A percentile compares a stretch with the other conserved stretches of the same genome.
phyloP scores from a whole-genome alignment of 1,140 invertebrate genomes.

The Lordiphosa collinella region DNA sequence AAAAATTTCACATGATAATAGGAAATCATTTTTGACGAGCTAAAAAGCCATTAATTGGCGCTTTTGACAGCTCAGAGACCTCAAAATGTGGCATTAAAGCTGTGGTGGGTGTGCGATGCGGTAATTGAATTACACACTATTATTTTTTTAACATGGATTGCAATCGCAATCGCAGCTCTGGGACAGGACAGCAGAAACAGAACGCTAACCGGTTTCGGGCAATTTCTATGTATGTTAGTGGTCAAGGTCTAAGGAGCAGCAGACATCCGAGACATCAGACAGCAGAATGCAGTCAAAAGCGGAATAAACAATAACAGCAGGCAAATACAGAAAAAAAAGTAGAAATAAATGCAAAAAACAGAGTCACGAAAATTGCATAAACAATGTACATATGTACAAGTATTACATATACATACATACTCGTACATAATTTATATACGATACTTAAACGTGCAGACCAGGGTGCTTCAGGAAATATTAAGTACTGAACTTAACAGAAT shows the following conservation, averaged over 20 bases:
- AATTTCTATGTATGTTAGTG: conserved; percentile 78
- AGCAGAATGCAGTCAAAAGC: conserved; percentile 45
- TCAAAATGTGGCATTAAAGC: conserved; percentile 30
- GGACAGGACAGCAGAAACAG: conserved; percentile 13
- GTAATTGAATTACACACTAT: conserved; percentile 44
- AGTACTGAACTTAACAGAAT: no score
- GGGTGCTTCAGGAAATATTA: no score
- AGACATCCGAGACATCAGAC: conserved; percentile 32
- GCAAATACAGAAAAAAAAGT: conserved; percentile 24
- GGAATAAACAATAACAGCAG: conserved; percentile 61
- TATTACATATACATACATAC: conserved; percentile 18
- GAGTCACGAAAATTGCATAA: conserved; percentile 67
- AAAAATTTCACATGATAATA: conserved; percentile 18
- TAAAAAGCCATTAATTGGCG: conserved; percentile 54
- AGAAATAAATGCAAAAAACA: conserved; percentile 46
- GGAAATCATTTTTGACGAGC: conserved; percentile 36
- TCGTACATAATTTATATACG: conserved; percentile 14
- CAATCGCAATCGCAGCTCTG: not conserved
- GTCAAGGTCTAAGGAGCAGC: conserved; percentile 79
- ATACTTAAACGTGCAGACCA: not conserved
- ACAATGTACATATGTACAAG: conserved; percentile 37
- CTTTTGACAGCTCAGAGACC: conserved; percentile 45
- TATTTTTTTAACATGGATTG: not conserved
- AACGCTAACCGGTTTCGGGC: conserved; percentile 47
- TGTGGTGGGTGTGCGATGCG: conserved; percentile 52